phyloP scores from a whole-genome alignment of 2,113 vertebrate genomes.

The Anarhynchus alexandrinus region DNA sequence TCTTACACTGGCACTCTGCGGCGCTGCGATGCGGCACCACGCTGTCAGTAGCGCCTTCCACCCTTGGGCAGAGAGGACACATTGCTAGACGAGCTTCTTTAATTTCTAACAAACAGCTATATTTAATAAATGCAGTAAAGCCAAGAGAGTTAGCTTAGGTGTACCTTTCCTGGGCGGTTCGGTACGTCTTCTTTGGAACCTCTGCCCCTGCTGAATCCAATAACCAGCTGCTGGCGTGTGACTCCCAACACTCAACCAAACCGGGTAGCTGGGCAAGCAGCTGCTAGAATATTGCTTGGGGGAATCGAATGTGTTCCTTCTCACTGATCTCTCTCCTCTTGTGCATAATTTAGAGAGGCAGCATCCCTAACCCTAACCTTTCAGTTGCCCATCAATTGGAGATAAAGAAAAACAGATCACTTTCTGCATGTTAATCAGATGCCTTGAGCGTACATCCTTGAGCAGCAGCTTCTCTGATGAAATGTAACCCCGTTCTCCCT shows the following conservation, averaged over 20 bases:
- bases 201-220: neutral
- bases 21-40: accelerated
- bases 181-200: neutral
- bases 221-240: neutral
- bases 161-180: neutral
- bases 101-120: neutral
- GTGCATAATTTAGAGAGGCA: neutral
- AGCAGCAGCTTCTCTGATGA: neutral
- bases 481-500: neutral
- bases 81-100: neutral
- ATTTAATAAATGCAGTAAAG: neutral
- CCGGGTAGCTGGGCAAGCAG: accelerated
- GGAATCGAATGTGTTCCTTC: neutral
- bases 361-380: neutral
- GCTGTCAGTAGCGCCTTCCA: neutral
- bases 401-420: neutral
- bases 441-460: neutral
- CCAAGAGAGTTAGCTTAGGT: neutral
- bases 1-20: neutral
- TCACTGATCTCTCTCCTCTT: neutral
- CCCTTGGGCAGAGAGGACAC: neutral
- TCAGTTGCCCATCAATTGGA: neutral
- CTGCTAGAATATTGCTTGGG: neutral
- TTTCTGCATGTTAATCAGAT: neutral
- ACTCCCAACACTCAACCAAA: neutral